A percentile compares a stretch with the other conserved stretches of the same genome.
phyloP scores from a whole-genome alignment of 2,888 invertebrate genomes.

The Aquatica leii region DNA sequence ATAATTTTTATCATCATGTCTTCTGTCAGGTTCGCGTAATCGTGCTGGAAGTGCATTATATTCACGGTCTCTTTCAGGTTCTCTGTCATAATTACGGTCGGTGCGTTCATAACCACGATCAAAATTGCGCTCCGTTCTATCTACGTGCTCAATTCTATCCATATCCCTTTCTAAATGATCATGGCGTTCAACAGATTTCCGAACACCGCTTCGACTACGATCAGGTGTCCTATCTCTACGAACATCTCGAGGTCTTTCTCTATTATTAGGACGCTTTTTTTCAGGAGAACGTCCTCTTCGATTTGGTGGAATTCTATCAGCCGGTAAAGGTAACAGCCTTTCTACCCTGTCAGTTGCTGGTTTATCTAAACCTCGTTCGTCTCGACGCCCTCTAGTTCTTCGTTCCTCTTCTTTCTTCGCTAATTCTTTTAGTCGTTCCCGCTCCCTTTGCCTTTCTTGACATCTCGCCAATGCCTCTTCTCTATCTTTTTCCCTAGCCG shows the following conservation, averaged over 20 bases:
- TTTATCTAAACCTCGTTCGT: constrained; percentile 69
- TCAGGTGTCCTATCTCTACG: constrained; percentile 57
- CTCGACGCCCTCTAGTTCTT: constrained; percentile 64
- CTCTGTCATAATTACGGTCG: constrained; percentile 54
- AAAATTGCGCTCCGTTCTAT: constrained; percentile 42
- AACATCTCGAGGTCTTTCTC: constrained; percentile 60
- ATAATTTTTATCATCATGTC: constrained; percentile 56
- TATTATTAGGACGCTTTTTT: constrained; percentile 64
- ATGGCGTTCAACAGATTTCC: constrained; percentile 49
- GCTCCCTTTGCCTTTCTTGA: constrained; percentile 67
- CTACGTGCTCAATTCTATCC: constrained; percentile 23
- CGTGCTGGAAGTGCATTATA: constrained; percentile 49
- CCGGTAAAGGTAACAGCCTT: constrained; percentile 69
- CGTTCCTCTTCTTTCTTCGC: constrained; percentile 65
- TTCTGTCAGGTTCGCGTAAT: constrained; percentile 52
- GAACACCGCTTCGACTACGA: constrained; percentile 39
- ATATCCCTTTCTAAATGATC: constrained; percentile 44
- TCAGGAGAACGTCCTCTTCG: constrained; percentile 61
- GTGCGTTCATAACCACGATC: constrained; percentile 50
- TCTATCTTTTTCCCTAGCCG: constrained; percentile 68
- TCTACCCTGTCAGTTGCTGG: constrained; percentile 67
- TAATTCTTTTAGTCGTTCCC: constrained; percentile 62
- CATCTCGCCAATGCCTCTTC: constrained; percentile 74
- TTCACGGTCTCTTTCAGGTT: constrained; percentile 54
- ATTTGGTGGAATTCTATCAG: constrained; percentile 67